A percentile compares a stretch with the other conserved stretches of the same genome.
phyloP scores from a whole-genome alignment of 2,888 invertebrate species.

The Drosophila pseudotakahashii region DNA sequence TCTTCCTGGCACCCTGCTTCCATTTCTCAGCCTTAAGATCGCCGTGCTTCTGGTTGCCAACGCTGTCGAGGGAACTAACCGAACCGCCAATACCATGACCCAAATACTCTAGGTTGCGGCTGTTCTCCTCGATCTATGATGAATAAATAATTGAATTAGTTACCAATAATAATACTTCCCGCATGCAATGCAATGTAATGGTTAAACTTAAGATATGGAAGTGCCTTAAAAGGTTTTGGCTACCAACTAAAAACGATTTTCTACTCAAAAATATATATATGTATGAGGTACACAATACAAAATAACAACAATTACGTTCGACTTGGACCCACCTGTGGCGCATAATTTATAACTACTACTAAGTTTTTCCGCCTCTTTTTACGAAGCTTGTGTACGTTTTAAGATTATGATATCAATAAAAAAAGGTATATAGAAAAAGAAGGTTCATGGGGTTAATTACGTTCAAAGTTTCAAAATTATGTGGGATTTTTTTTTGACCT shows the following conservation, averaged over 20 bases:
- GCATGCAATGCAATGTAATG: constrained; percentile 30
- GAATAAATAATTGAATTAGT: constrained; percentile 18
- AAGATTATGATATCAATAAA: constrained; percentile 57
- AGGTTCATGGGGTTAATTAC: constrained; percentile 61
- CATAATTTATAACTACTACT: constrained; percentile 84
- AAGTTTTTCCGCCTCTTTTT: constrained; percentile 84
- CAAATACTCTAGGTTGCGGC: constrained; percentile 93
- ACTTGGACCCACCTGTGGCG: constrained; percentile 81
- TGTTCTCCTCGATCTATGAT: constrained; percentile 96
- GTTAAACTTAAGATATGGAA: constrained; percentile 45
- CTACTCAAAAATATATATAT: constrained; percentile 35
- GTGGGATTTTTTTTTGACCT: constrained; percentile 29
- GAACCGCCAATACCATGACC: constrained; percentile 92
- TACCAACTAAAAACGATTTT: constrained; percentile 58
- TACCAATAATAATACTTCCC: neutral
- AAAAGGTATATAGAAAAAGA: constrained; percentile 64
- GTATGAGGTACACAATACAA: constrained; percentile 48
- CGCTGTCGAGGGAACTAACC: constrained; percentile 92
- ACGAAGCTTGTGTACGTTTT: constrained; percentile 81
- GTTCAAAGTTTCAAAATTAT: constrained; percentile 53
- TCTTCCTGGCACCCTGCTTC: constrained; percentile 96
- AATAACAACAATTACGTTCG: constrained; percentile 51
- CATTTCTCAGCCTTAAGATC: constrained; percentile 88
- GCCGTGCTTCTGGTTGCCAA: constrained; percentile 86
- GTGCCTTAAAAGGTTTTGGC: constrained; percentile 55